A percentile compares a stretch with the other conserved stretches of the same genome.
Conservation (phyloP, 2,797 vertebrate species). For the Sebastes kiyomatsui region DNA sequence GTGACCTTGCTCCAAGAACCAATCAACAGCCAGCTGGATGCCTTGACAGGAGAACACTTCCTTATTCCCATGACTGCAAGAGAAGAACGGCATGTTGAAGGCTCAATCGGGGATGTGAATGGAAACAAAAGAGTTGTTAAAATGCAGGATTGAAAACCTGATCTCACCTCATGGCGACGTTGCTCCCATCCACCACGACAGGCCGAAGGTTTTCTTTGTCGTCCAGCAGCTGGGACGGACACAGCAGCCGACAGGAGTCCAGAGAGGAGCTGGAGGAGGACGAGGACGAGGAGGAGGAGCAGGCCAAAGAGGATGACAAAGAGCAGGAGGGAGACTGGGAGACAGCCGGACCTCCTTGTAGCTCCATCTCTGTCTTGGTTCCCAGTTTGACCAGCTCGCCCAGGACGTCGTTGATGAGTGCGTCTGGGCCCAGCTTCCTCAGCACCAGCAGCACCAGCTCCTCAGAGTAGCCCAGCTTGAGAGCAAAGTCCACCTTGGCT, state of each 20-base stretch:
- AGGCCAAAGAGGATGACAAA: slow-evolving; percentile 52
- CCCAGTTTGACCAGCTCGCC: slow-evolving; percentile 98
- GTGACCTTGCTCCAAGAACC: slow-evolving; percentile 95
- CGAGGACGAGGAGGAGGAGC: slow-evolving; percentile 70
- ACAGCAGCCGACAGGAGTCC: slow-evolving; percentile 87
- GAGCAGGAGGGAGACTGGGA: slow-evolving; percentile 66
- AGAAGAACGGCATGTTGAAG: slow-evolving; percentile 4
- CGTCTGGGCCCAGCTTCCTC: slow-evolving; percentile 91
- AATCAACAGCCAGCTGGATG: slow-evolving; percentile 94
- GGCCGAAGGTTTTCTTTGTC: slow-evolving; percentile 94
- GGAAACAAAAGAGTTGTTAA: neutral
- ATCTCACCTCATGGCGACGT: slow-evolving; percentile 98
- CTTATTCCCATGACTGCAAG: slow-evolving; percentile 94
- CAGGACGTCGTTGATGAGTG: slow-evolving; percentile 96
- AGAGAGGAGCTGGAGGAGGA: slow-evolving; percentile 77
- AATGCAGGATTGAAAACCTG: neutral
- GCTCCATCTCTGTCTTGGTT: slow-evolving; percentile 90
- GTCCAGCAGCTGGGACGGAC: slow-evolving; percentile 85
- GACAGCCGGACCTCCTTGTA: slow-evolving; percentile 41
- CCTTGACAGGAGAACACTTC: slow-evolving; percentile 97
- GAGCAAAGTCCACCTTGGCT: slow-evolving; percentile 95
- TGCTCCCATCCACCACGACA: slow-evolving; percentile 95
- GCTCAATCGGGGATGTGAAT: neutral
- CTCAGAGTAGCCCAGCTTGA: slow-evolving; percentile 96
- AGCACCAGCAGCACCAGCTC: slow-evolving; percentile 94